Base-by-base conservation (phyloP, 2,797 vertebrate genomes). In the Centropyge bicolor region DNA sequence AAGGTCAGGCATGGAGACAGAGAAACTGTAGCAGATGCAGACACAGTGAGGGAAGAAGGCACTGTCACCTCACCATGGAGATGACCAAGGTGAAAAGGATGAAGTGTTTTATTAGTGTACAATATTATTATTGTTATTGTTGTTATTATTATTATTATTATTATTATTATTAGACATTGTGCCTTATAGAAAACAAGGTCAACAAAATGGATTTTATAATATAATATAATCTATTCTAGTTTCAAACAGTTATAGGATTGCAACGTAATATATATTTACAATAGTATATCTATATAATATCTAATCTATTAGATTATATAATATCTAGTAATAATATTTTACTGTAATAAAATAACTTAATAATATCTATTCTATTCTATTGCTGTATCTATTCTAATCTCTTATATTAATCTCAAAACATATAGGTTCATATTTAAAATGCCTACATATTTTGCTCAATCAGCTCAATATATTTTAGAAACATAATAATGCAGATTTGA, bases 1-100 rank as follows among this genome's bases (percentile, higher is more conserved):
- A 76, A 72, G 64, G 81, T 74, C 65, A 71, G 55, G 19, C 51
- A 52, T 16, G 45, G 51, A 73, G 41, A 74, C 54, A 22, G 46
- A 70, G 17, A 77, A 49, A 40, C 46, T 70, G 43, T 27, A 36
- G 64, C 66, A 66, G 69, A 22, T 73, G n/a, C 48, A 40, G 64
- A 59, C n/a, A 63, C 59, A 48, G 19, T n/a, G 22, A 41, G 3
- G 22, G 31, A 35, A 20, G 49, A 52, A 4, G 22, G 22, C 20
- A 24, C 6, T 36, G 16, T 54, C 35, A 5, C 4, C 14, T 46
- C 19, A 57, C 40, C 27, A 11, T 20, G 40, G 17, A 38, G 16
- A 65, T 7, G 27, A 36, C 14, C 20, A 38, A 19, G 27, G 22
- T 0, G n/a, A 36, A 14, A 48, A 22, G 8, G n/a, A 27, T 43